A percentile compares a stretch with the other conserved stretches of the same genome.
These are phyloP conservation scores for Zingel zingel DNA, from an alignment of 2,113 vertebrate species.

Conservation along the genomic window DNA sequence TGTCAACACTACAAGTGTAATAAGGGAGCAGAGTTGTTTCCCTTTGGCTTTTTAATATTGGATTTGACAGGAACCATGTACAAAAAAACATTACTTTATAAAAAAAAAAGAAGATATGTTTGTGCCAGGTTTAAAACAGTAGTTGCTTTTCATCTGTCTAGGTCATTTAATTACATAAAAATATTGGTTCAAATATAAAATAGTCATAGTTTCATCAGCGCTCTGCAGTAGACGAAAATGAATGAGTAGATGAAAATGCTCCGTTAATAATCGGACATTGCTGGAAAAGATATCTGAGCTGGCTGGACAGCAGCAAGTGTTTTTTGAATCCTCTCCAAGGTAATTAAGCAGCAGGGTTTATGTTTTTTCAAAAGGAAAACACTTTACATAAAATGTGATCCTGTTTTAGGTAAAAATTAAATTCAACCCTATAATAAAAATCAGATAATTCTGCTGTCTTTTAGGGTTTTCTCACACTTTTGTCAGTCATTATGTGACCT, in stretches of 20 bases:
- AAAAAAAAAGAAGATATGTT: background rate
- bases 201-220: background rate
- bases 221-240: background rate
- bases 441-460: background rate
- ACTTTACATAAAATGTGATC: slow-evolving; percentile 14
- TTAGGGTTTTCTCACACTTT: slow-evolving; percentile 7
- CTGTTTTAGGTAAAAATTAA: background rate
- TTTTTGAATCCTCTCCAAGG: slow-evolving; percentile 29
- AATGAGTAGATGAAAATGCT: slow-evolving; percentile 28
- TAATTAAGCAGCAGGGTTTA: slow-evolving; percentile 28
- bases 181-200: background rate
- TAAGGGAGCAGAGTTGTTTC: background rate
- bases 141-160: background rate
- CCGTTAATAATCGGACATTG: slow-evolving; percentile 28
- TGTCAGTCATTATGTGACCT: background rate
- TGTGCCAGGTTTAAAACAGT: background rate
- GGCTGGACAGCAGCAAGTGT: background rate
- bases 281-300: slow-evolving; percentile 45
- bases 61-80: background rate
- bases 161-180: background rate
- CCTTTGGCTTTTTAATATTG: background rate
- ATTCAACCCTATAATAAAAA: slow-evolving; percentile 9
- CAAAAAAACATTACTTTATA: background rate
- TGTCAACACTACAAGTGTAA: background rate
- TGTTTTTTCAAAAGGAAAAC: slow-evolving; percentile 36